Evolutionary conservation across 2,113 vertebrate species (phyloP).

Genomic region (Tonatia bakeri): DNA sequence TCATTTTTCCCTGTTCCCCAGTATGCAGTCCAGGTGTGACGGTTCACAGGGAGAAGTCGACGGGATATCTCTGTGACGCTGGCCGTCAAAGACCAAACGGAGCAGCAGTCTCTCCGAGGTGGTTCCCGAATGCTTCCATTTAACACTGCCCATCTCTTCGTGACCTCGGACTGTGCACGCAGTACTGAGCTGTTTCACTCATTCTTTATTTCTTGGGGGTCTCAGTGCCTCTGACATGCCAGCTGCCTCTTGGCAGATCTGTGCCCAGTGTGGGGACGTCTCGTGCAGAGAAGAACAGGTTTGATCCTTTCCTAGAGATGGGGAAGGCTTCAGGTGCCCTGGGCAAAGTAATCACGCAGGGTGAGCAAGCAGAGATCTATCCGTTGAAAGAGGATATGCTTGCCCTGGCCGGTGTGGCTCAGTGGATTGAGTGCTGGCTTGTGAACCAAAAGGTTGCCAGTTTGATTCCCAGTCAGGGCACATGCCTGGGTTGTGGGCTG

Average conservation of each 20-base stretch:
- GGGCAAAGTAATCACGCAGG: neutral
- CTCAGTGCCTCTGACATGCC: neutral
- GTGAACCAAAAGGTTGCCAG: neutral
- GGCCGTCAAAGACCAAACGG: neutral
- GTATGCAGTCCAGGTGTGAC: neutral
- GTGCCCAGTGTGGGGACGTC: neutral
- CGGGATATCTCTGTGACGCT: neutral
- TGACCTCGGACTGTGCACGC: neutral
- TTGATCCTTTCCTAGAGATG: neutral
- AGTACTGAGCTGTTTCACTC: neutral
- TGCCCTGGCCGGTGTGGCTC: too few relatives aligned
- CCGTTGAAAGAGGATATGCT: neutral
- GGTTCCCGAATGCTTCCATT: neutral
- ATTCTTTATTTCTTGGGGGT: neutral
- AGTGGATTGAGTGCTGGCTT: neutral
- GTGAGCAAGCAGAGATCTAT: neutral
- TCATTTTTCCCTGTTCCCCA: neutral
- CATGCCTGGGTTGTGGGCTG: too few relatives aligned
- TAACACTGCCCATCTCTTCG: neutral
- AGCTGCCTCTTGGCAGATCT: neutral
- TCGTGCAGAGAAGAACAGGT: neutral
- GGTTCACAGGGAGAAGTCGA: neutral
- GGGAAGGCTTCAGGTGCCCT: neutral
- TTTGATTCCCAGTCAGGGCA: too few relatives aligned
- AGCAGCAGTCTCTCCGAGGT: neutral